phyloP scores from a whole-genome alignment of 2,888 invertebrate species.

The Pycnomerus fuliginosus region DNA sequence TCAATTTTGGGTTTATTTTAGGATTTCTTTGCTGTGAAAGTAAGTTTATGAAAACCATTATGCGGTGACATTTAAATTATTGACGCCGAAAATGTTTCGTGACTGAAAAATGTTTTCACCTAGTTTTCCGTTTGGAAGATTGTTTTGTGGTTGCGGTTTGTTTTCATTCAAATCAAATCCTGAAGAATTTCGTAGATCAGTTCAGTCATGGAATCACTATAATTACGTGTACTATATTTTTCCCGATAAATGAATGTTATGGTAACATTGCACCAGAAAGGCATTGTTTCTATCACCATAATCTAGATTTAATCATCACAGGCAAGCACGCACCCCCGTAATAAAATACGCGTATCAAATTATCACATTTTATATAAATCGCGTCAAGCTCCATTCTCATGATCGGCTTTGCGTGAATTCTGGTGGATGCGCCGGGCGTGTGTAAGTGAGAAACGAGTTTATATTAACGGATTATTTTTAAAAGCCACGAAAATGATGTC shows the following conservation, averaged over 20 bases:
- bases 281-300: slow-evolving; percentile 8
- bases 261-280: too few species aligned
- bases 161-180: too few species aligned
- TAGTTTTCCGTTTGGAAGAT: slow-evolving; percentile 2
- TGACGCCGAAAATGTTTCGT: slow-evolving; percentile 13
- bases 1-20: slow-evolving; percentile 15
- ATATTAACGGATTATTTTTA: slow-evolving; percentile 17
- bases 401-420: slow-evolving; percentile 11
- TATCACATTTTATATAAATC: slow-evolving; percentile 28
- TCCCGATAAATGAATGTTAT: too few species aligned
- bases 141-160: too few species aligned
- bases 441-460: slow-evolving; percentile 8
- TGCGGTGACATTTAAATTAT: slow-evolving; percentile 18
- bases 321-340: slow-evolving; percentile 28
- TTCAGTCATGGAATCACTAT: too few species aligned
- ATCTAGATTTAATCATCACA: slow-evolving; percentile 14
- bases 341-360: slow-evolving; percentile 34
- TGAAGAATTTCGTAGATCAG: too few species aligned
- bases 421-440: too few species aligned
- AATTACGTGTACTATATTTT: too few species aligned
- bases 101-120: slow-evolving; percentile 20
- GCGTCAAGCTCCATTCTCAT: slow-evolving; percentile 2
- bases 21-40: slow-evolving; percentile 8
- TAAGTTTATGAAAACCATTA: slow-evolving; percentile 7
- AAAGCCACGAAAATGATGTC: slow-evolving; percentile 18